Evolutionary conservation across 2,888 invertebrate genomes (phyloP), one percentile per base, ranked within the genome.

Genomic region (Macaria liturata): DNA sequence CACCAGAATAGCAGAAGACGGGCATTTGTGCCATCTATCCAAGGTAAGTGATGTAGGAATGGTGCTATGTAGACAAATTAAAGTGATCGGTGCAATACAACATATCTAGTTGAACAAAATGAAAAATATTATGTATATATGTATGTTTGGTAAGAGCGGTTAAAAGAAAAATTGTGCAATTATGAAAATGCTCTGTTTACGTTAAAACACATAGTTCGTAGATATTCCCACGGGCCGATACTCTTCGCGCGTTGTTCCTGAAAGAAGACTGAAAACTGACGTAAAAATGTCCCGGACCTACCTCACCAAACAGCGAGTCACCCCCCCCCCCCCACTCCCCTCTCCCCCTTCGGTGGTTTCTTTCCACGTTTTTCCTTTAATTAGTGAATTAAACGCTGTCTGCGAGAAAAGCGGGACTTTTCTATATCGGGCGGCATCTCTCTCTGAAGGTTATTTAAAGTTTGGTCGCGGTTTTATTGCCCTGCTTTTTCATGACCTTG

Each of bases 221-320:
- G 7, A 37, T 37, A 37, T 6, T 8, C 5, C 6, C 32, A 49
- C 0, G 32, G 45, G 64, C 86, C 87, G 86, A 80, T 82, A 56
- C 69, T 58, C 47, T 5, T 7, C 66, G 56, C 37, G 50, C 64
- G n/a, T 5, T 81, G 73, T 75, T 66, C 67, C 75, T 67, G 62
- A 74, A 81, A 76, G 80, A 84, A 83, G 81, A 80, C 85, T 81
- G 83, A 81, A 87, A 88, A 86, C 83, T 88, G 89, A 88, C 89
- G 90, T 90, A 91, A 91, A 90, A 91, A 91, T 88, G 74, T 84
- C 83, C 90, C 83, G 72, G 84, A 91, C 91, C 91, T 91, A 62
- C 86, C 91, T 75, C 88, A 91, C 78, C 77, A 70, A 68, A 74
- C 77, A 84, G 80, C 74, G 78, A 81, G 81, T 73, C 76, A 63